Percentiles rank a stretch among this genome's conserved stretches.
These are phyloP conservation scores for Oreonectes daqikongensis DNA, from an alignment of 2,797 vertebrate species.

Conservation along the genomic window DNA sequence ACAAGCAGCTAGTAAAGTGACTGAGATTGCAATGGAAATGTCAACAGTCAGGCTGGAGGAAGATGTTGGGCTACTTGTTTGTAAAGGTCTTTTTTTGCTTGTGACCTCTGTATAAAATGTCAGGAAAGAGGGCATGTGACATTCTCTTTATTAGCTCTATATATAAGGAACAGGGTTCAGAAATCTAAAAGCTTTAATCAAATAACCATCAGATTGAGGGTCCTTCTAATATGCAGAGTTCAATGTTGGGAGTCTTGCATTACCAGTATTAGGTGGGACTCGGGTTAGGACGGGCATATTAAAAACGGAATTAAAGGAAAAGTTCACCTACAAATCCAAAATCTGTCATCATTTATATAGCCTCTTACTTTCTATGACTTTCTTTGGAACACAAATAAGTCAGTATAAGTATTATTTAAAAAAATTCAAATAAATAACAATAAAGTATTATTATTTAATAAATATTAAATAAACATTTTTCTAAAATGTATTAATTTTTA, in stretches of 20 bases:
- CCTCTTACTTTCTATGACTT: no score
- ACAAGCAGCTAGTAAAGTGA: conserved; percentile 20
- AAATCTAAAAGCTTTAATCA: conserved; percentile 47
- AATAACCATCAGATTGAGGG: conserved; percentile 37
- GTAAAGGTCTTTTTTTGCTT: conserved; percentile 42
- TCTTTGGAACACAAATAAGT: no score
- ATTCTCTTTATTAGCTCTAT: conserved; percentile 45
- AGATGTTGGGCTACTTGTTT: conserved; percentile 9
- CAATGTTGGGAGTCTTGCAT: not conserved
- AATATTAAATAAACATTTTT: no score
- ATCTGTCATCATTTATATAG: not conserved
- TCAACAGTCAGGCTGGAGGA: conserved; percentile 13
- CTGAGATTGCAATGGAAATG: conserved; percentile 44
- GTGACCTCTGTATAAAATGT: conserved; percentile 49
- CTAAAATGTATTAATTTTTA: no score
- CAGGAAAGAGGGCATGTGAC: conserved; percentile 25
- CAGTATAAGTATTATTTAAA: no score
- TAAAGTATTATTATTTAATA: no score
- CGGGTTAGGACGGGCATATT: conserved; percentile 13
- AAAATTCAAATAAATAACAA: no score
- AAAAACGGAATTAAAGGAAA: not conserved
- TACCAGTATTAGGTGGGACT: conserved; percentile 6
- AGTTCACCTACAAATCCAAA: not conserved
- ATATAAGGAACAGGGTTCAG: conserved; percentile 39
- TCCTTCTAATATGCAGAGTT: conserved; percentile 31